These are phyloP conservation scores for Neopelma chrysocephalum DNA, from an alignment of 2,797 vertebrate genomes.

Conservation along the genomic window DNA sequence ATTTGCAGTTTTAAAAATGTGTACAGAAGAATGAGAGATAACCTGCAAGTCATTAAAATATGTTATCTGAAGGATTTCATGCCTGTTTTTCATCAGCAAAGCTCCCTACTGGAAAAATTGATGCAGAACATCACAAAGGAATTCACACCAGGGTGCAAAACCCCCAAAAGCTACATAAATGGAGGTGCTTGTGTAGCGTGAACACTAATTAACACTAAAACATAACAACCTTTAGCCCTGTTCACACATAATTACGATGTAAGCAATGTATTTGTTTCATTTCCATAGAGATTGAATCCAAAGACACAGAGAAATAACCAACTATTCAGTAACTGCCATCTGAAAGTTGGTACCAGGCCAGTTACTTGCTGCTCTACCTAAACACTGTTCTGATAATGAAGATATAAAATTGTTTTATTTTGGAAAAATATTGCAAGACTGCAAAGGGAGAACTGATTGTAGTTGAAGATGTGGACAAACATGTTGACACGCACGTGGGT, in stretches of 20 bases:
- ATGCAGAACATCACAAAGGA: background rate
- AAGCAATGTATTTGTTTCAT: background rate
- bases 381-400: background rate
- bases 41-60: background rate
- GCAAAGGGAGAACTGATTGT: background rate
- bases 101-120: conserved; percentile 22
- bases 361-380: background rate
- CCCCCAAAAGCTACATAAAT: background rate
- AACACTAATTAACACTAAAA: background rate
- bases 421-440: background rate
- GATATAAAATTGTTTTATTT: background rate
- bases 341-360: background rate
- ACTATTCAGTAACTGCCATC: background rate
- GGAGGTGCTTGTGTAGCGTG: background rate
- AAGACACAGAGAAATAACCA: background rate
- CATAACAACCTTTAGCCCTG: background rate
- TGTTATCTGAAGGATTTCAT: background rate
- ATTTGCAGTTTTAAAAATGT: background rate
- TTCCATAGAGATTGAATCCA: background rate
- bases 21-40: background rate
- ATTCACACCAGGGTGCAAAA: conserved; percentile 11
- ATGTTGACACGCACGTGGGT: background rate
- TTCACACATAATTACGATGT: background rate
- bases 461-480: background rate
- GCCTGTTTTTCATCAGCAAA: conserved; percentile 15